These are phyloP conservation scores for Drosophila nr. medialis DNA, from an alignment of 2,888 invertebrate genomes.

Conservation along the genomic window DNA sequence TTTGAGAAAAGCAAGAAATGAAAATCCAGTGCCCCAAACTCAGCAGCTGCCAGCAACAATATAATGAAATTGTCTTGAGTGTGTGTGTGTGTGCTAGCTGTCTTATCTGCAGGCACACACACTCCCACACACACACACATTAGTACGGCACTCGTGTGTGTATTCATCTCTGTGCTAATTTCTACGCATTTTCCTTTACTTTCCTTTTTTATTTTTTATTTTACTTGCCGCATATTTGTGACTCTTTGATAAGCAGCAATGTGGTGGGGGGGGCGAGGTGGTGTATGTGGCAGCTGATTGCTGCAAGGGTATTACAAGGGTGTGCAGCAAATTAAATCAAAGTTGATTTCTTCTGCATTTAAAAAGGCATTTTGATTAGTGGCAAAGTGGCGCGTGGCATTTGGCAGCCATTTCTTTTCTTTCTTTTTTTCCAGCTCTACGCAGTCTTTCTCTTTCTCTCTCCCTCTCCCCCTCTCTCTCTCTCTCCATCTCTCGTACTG, in stretches of 20 bases:
- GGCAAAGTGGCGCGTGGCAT: slow-evolving; percentile 64
- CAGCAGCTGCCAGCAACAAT: slow-evolving; percentile 59
- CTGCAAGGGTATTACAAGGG: neutral
- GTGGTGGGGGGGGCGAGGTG: neutral
- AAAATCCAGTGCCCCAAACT: slow-evolving; percentile 39
- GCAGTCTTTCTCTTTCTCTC: neutral
- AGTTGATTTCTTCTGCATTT: slow-evolving; percentile 74
- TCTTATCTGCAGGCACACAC: slow-evolving; percentile 63
- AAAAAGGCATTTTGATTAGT: slow-evolving; percentile 80
- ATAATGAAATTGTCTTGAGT: slow-evolving; percentile 74
- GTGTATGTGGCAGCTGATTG: no score
- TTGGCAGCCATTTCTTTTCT: slow-evolving; percentile 52
- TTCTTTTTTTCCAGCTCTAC: neutral
- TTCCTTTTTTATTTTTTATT: slow-evolving; percentile 1
- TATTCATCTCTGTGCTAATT: slow-evolving; percentile 78
- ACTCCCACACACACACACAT: slow-evolving; percentile 15
- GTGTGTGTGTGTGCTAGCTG: slow-evolving; percentile 35
- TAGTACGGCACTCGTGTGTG: slow-evolving; percentile 62
- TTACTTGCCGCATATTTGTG: slow-evolving; percentile 58
- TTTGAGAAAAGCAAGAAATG: slow-evolving; percentile 45
- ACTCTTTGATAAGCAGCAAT: slow-evolving; percentile 50
- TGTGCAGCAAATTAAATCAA: slow-evolving; percentile 53
- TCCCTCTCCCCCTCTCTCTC: neutral
- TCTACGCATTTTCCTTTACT: slow-evolving; percentile 69
- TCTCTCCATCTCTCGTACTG: neutral